phyloP scores from a whole-genome alignment of 2,113 vertebrate species.

The Toxotes jaculatrix region DNA sequence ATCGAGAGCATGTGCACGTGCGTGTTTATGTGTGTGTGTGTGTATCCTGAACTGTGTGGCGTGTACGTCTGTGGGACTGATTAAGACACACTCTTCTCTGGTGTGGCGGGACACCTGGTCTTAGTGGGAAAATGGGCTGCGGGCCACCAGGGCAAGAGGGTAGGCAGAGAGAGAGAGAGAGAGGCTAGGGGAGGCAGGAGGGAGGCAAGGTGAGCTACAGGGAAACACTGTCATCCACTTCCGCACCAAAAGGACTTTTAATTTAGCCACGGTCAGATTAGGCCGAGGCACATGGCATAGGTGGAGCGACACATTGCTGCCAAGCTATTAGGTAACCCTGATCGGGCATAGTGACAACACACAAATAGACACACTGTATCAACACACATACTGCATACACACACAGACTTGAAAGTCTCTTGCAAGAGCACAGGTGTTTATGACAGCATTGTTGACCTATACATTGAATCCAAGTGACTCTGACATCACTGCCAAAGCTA shows the following conservation, averaged over 20 bases:
- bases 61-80: conserved; percentile 60
- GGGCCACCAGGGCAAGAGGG: conserved; percentile 75
- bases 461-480: background rate
- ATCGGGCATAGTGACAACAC: conserved; percentile 62
- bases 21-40: conserved; percentile 15
- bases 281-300: conserved; percentile 72
- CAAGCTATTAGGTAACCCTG: conserved; percentile 75
- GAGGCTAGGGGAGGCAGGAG: conserved; percentile 51
- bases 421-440: background rate
- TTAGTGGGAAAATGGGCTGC: conserved; percentile 75
- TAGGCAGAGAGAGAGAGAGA: conserved; percentile 59
- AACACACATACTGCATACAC: conserved; percentile 1
- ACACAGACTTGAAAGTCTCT: conserved; percentile 21
- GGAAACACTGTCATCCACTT: conserved; percentile 75
- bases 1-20: conserved; percentile 9
- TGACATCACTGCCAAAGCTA: background rate
- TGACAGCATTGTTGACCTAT: background rate
- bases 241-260: conserved; percentile 82
- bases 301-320: conserved; percentile 59
- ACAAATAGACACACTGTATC: conserved; percentile 54
- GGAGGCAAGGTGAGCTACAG: conserved; percentile 64
- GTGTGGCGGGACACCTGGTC: conserved; percentile 81
- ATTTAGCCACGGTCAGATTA: conserved; percentile 80
- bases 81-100: conserved; percentile 76
- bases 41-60: conserved; percentile 12